Conservation (phyloP, 2,888 invertebrate species). For the Trachelus troglodyta region DNA sequence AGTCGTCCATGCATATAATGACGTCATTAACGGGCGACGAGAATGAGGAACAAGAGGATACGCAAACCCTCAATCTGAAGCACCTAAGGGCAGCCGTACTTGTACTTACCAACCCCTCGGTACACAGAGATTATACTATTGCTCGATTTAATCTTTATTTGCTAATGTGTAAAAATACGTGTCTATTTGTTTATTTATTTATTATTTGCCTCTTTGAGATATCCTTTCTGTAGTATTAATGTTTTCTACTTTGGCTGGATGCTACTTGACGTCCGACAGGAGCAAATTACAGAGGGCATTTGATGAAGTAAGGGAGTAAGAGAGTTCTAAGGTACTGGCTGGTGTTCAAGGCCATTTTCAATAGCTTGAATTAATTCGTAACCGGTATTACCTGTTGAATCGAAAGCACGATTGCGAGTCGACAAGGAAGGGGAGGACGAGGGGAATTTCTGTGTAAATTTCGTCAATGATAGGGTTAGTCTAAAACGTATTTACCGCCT, state of each 20-base stretch:
- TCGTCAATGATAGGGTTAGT: not conserved
- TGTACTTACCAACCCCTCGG: constrained; percentile 84
- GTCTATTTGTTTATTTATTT: not conserved
- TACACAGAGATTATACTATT: constrained; percentile 60
- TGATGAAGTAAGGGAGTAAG: not conserved
- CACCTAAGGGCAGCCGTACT: constrained; percentile 85
- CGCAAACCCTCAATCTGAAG: constrained; percentile 79
- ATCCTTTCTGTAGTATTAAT: not conserved
- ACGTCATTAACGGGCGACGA: constrained; percentile 68
- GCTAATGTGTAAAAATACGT: not conserved
- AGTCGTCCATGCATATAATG: constrained; percentile 75
- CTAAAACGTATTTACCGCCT: not conserved
- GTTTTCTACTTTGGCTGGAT: not conserved
- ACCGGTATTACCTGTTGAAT: constrained; percentile 43
- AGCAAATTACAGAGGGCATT: not conserved
- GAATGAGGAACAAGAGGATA: constrained; percentile 71
- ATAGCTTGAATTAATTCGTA: constrained; percentile 33
- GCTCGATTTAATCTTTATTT: not conserved
- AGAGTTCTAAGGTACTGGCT: not conserved
- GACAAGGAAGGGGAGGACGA: not conserved
- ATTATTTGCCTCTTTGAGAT: not conserved
- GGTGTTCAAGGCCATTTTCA: constrained; percentile 29
- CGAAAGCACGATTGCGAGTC: not conserved
- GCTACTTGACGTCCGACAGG: not conserved
- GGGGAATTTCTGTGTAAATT: not conserved